Percentiles rank a stretch among this genome's conserved stretches.
Evolutionary conservation across 2,888 invertebrate species (phyloP).

Genomic region (Prostheceraeus crozeri): DNA sequence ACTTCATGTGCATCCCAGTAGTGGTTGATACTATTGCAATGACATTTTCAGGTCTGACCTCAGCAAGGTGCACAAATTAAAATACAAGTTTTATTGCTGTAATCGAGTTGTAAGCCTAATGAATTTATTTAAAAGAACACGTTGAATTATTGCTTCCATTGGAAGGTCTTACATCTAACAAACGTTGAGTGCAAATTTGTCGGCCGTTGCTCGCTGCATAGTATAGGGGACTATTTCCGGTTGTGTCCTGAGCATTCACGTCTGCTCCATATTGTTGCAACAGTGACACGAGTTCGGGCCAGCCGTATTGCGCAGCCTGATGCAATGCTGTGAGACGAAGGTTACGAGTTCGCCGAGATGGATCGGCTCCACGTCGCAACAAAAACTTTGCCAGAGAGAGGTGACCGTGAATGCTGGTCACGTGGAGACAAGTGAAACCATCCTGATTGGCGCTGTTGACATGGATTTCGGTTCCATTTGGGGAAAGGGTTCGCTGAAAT

Average conservation of each 20-base stretch:
- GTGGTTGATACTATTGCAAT: too few relatives aligned
- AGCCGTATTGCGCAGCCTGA: conserved; percentile 47
- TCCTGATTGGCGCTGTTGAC: conserved; percentile 46
- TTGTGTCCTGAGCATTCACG: background rate
- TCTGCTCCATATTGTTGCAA: conserved; percentile 5
- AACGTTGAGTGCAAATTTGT: background rate
- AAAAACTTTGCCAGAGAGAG: conserved; percentile 42
- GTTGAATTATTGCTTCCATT: too few relatives aligned
- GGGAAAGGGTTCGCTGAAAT: too few relatives aligned
- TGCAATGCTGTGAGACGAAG: conserved; percentile 47
- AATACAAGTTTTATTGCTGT: too few relatives aligned
- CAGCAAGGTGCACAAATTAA: too few relatives aligned
- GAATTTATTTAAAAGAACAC: too few relatives aligned
- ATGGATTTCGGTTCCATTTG: conserved; percentile 42
- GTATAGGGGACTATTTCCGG: background rate
- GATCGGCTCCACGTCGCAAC: conserved; percentile 46
- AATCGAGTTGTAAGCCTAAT: too few relatives aligned
- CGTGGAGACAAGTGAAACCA: conserved; percentile 48
- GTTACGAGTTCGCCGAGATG: conserved; percentile 45
- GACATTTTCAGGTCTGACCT: too few relatives aligned
- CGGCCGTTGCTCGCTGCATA: conserved; percentile 9
- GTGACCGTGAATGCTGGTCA: conserved; percentile 45
- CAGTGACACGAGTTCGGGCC: background rate
- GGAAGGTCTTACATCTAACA: background rate
- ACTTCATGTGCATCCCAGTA: too few relatives aligned